Evolutionary conservation across 2,113 vertebrate species (phyloP), one percentile per base, ranked within the genome.

Genomic region (Hymenochirus boettgeri): DNA sequence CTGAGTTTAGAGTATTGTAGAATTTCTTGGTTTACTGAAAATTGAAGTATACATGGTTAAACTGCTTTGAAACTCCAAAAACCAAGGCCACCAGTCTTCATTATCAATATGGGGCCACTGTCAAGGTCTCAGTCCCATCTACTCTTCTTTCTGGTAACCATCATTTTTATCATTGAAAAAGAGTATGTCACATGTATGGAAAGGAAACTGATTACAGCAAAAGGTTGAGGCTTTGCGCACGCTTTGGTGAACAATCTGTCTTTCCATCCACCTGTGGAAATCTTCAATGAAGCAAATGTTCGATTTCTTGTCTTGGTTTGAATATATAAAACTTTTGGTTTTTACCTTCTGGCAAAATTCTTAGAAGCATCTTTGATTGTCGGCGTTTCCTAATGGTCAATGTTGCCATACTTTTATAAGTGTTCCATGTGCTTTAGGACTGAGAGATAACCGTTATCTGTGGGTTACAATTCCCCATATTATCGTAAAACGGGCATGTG

Each of bases 141-240:
- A 58, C 75, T 33, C 73, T 83, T 78, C 71, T 83, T 74, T 98
- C 93, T 65, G 88, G n/a, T 80, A 56, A 92, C 82, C 94, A 98
- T 97, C 85, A 94, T 92, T 80, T 88, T 92, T 69, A 99, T 89
- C n/a, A 75, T 95, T 98, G 76, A 89, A 90, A 62, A 95, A 85
- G 69, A 98, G 94, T 64, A 93, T 77, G 48, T 80, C 80, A 0
- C 92, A 84, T 10, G 83, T 71, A 13, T 90, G 96, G 12, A 98
- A 97, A 3, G 82, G 79, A 39, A 90, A 84, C 65, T 90, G 78
- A 50, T 92, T 92, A 60, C 95, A 97, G 80, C 95, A 99, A 50
- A n/a, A 91, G 83, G 55, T 78, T 67, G 62, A 83, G 80, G 54
- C 85, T 82, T 5, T 92, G 83, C 26, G 91, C 89, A 1, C 63